phyloP scores from a whole-genome alignment of 2,888 invertebrate species.

The Machimus rusticus region DNA sequence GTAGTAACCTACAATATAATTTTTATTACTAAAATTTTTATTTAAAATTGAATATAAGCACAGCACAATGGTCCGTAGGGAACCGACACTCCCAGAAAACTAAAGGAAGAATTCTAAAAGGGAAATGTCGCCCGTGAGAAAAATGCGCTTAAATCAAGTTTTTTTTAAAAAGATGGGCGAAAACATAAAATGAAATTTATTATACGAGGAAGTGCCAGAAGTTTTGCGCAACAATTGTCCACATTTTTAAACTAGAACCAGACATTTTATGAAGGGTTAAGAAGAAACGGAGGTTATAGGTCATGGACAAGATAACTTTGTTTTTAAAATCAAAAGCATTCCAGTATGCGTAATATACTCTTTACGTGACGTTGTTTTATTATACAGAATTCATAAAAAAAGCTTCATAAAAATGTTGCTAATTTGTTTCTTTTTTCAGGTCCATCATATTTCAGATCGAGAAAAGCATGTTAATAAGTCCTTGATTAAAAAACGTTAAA shows the following conservation, averaged over 20 bases:
- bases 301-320: background rate
- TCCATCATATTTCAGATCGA: too few relatives aligned
- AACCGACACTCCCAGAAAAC: background rate
- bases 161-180: background rate
- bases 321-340: background rate
- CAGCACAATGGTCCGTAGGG: background rate
- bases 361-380: too few relatives aligned
- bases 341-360: too few relatives aligned
- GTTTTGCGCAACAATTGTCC: background rate
- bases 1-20: background rate
- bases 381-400: too few relatives aligned
- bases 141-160: background rate
- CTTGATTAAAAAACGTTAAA: too few relatives aligned
- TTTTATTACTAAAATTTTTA: background rate
- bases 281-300: background rate
- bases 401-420: too few relatives aligned
- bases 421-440: too few relatives aligned
- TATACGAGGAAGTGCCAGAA: background rate
- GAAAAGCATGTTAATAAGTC: too few relatives aligned
- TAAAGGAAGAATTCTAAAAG: background rate
- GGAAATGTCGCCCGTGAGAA: background rate
- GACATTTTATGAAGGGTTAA: background rate
- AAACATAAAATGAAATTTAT: background rate
- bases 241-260: background rate
- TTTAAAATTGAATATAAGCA: background rate